Percentiles rank a stretch among this genome's conserved stretches.
phyloP scores from a whole-genome alignment of 1,140 invertebrate species.

The Drosophila pallidifrons region DNA sequence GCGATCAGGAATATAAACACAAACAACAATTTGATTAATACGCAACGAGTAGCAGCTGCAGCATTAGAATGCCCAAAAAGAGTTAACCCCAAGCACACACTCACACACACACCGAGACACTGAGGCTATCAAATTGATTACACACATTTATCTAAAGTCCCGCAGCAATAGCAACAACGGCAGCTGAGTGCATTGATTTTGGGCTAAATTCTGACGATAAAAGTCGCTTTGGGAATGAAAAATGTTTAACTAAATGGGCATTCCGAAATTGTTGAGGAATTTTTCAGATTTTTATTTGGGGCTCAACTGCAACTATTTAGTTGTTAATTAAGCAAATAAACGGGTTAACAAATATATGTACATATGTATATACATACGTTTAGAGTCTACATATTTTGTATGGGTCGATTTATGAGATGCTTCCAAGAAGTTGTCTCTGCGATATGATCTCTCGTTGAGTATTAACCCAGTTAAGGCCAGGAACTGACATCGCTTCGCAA shows the following conservation, averaged over 20 bases:
- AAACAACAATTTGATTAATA: constrained; percentile 80
- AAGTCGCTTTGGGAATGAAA: constrained; percentile 63
- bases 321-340: constrained; percentile 80
- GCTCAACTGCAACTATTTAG: constrained; percentile 69
- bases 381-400: constrained; percentile 42
- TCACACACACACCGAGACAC: neutral
- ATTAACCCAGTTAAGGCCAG: constrained; percentile 64
- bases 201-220: constrained; percentile 65
- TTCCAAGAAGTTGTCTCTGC: constrained; percentile 59
- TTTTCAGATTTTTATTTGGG: neutral
- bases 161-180: constrained; percentile 10
- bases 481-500: constrained; percentile 30
- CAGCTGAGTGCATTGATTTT: constrained; percentile 73
- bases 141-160: constrained; percentile 74
- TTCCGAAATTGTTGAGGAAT: constrained; percentile 11
- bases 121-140: constrained; percentile 80
- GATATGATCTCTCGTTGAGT: constrained; percentile 16
- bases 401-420: constrained; percentile 44
- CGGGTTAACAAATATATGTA: constrained; percentile 38
- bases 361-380: too few species aligned
- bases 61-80: constrained; percentile 46
- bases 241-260: constrained; percentile 57
- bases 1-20: constrained; percentile 50
- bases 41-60: constrained; percentile 41
- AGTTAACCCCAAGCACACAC: constrained; percentile 28